Evolutionary conservation across 2,113 vertebrate genomes (phyloP).

Genomic region (Brevimyrus niger): DNA sequence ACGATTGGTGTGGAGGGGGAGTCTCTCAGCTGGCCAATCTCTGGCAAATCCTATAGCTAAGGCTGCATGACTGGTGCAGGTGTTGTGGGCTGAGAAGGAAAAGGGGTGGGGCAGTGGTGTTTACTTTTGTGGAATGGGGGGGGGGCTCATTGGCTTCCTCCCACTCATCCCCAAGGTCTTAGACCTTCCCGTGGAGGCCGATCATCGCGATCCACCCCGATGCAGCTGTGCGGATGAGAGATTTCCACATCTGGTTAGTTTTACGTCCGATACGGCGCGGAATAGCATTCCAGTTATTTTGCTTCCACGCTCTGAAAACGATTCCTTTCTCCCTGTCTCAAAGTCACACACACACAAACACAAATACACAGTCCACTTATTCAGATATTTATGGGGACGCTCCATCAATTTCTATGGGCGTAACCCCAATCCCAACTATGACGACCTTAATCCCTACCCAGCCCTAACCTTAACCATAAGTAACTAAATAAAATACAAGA

Average conservation of each 20-base stretch:
- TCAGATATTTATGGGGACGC: background rate
- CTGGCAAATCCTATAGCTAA: conserved; percentile 45
- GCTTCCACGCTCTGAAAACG: background rate
- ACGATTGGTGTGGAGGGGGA: conserved; percentile 46
- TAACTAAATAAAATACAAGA: background rate
- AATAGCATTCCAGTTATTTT: background rate
- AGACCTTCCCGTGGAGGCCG: background rate
- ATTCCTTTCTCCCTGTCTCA: background rate
- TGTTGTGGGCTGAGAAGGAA: conserved; percentile 52
- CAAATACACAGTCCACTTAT: background rate
- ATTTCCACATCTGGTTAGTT: conserved; percentile 19
- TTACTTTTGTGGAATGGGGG: background rate
- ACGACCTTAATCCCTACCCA: background rate
- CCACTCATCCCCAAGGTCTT: background rate
- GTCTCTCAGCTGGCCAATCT: conserved; percentile 48
- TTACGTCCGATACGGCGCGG: background rate
- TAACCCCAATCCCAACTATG: background rate
- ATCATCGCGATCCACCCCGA: background rate
- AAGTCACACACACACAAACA: background rate
- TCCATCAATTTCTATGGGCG: background rate
- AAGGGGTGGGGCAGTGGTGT: conserved; percentile 5
- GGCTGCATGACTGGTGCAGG: conserved; percentile 54
- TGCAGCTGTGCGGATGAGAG: conserved; percentile 14
- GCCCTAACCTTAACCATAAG: background rate
- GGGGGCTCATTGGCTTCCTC: background rate